These are phyloP conservation scores for Pseudomyrmex sp. DNA, from an alignment of 1,140 invertebrate species.

Conservation along the genomic window DNA sequence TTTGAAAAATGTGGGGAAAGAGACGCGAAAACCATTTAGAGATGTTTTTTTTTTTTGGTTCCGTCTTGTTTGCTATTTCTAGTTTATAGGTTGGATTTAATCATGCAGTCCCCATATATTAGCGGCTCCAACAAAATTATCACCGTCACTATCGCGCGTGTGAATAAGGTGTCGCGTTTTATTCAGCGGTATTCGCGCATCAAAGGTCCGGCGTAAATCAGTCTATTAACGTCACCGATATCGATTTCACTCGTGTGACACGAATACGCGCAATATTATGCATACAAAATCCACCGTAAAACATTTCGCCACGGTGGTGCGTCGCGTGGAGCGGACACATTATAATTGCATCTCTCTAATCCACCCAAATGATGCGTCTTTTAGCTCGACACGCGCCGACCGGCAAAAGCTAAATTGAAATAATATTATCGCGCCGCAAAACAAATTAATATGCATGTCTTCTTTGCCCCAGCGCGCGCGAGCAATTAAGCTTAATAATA, in stretches of 20 bases:
- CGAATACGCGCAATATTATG: constrained; percentile 34
- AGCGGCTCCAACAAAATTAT: constrained; percentile 35
- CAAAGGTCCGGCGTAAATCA: constrained; percentile 48
- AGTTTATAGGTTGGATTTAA: constrained; percentile 16
- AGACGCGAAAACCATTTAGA: too few relatives aligned
- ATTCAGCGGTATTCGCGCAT: constrained; percentile 48
- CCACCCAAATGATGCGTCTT: constrained; percentile 28
- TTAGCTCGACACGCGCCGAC: not conserved
- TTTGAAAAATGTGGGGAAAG: too few relatives aligned
- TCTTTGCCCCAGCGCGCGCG: not conserved
- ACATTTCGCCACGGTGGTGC: constrained; percentile 27
- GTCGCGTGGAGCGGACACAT: not conserved
- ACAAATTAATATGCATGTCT: constrained; percentile 19
- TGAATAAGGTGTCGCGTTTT: constrained; percentile 61
- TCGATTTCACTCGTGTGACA: constrained; percentile 39
- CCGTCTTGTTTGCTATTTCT: not conserved
- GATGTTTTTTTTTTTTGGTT: too few relatives aligned
- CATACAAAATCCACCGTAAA: constrained; percentile 52
- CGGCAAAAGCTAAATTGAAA: constrained; percentile 15
- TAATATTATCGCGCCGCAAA: not conserved
- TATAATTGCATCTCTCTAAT: constrained; percentile 42
- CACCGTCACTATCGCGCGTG: constrained; percentile 4
- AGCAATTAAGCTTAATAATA: constrained; percentile 14
- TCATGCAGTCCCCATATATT: constrained; percentile 11
- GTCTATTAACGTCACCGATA: constrained; percentile 58